These are phyloP conservation scores for Apotomis betuletana DNA, from an alignment of 2,888 invertebrate genomes.

Conservation along the genomic window DNA sequence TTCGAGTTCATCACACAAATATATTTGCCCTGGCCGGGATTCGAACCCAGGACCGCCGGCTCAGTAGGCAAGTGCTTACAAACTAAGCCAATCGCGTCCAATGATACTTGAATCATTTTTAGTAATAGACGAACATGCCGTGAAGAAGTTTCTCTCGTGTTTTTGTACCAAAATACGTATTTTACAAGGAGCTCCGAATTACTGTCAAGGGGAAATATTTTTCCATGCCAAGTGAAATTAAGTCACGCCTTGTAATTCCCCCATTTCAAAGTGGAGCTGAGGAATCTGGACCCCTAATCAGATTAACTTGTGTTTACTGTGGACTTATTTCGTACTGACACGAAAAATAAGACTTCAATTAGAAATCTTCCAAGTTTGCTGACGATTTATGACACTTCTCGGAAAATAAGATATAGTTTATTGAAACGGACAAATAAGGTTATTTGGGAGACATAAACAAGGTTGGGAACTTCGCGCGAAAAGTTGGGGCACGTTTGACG, in stretches of 20 bases:
- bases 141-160: background rate
- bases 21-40: too few relatives aligned
- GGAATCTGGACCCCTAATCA: conserved; percentile 31
- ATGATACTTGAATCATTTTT: too few relatives aligned
- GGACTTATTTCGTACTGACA: conserved; percentile 12
- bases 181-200: conserved; percentile 6
- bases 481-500: too few relatives aligned
- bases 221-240: conserved; percentile 37
- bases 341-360: background rate
- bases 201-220: conserved; percentile 23
- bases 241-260: conserved; percentile 29
- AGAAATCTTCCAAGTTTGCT: background rate
- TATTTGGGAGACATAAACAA: too few relatives aligned
- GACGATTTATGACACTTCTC: background rate
- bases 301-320: conserved; percentile 33
- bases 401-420: background rate
- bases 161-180: conserved; percentile 10
- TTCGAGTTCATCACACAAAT: too few relatives aligned
- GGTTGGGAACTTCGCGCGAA: too few relatives aligned
- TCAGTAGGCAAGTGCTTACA: too few relatives aligned
- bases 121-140: background rate
- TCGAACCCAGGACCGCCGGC: too few relatives aligned
- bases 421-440: too few relatives aligned
- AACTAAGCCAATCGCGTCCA: too few relatives aligned
- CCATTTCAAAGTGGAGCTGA: conserved; percentile 28